Conservation (phyloP, 2,797 vertebrate species). For the Xerus rutilus region DNA sequence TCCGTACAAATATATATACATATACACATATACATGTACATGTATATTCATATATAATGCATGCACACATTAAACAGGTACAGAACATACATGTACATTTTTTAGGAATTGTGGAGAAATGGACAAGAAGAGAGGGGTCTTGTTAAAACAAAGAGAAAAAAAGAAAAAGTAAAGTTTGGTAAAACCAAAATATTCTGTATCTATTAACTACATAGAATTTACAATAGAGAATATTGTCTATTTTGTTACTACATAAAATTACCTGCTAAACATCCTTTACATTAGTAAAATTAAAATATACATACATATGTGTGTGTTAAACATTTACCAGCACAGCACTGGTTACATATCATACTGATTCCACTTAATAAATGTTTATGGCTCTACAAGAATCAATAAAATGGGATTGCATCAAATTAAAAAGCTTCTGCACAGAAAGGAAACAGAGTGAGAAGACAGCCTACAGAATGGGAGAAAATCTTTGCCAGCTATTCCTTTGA, state of each 20-base stretch:
- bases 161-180: background rate
- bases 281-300: background rate
- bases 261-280: background rate
- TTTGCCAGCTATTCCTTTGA: background rate
- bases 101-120: no score
- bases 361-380: slow-evolving; percentile 8
- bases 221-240: background rate
- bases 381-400: background rate
- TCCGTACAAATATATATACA: no score
- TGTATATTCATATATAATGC: no score
- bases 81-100: no score
- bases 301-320: background rate
- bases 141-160: no score
- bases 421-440: background rate
- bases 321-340: background rate
- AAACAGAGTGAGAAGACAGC: background rate
- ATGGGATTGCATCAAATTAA: background rate
- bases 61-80: no score
- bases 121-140: no score
- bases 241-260: slow-evolving; percentile 29
- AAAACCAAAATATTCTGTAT: slow-evolving; percentile 40
- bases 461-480: background rate
- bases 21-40: no score
- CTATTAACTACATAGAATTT: background rate
- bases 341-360: background rate